A percentile compares a stretch with the other conserved stretches of the same genome.
Evolutionary conservation across 2,113 vertebrate genomes (phyloP).

Genomic region (Melanerpes aurifrons): DNA sequence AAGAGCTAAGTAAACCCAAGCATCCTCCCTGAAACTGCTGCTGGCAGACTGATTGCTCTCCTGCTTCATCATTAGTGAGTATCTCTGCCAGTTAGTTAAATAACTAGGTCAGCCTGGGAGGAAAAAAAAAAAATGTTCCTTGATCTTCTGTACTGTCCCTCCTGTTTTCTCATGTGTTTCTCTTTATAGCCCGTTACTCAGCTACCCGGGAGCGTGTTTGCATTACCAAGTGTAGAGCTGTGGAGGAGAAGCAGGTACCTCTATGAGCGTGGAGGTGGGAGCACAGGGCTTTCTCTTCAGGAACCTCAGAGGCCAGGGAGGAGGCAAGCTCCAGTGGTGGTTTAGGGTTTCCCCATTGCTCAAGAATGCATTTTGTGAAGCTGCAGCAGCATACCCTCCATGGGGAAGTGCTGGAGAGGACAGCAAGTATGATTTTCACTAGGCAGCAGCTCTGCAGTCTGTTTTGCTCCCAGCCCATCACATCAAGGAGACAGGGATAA

Average conservation of each 20-base stretch:
- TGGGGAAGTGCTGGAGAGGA: neutral
- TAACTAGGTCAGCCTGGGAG: conserved; percentile 52
- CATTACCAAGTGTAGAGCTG: neutral
- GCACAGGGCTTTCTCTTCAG: neutral
- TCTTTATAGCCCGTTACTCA: conserved; percentile 44
- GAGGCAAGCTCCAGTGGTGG: accelerated
- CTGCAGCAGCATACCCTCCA: neutral
- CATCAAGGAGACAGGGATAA: neutral
- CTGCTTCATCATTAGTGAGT: conserved; percentile 27
- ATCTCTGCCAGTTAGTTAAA: conserved; percentile 54
- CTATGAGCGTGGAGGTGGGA: neutral
- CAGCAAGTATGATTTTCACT: neutral
- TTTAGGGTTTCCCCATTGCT: neutral
- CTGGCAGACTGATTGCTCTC: conserved; percentile 26
- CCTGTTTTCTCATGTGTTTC: conserved; percentile 46
- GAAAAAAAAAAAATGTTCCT: neutral
- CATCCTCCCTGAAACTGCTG: conserved; percentile 26
- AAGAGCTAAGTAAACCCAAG: neutral
- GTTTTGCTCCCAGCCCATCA: neutral
- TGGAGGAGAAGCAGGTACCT: neutral
- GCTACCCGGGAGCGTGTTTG: neutral
- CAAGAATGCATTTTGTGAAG: neutral
- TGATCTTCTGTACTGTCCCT: conserved; percentile 56
- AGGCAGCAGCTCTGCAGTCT: neutral
- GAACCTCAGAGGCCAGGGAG: neutral